Conservation (phyloP, 2,113 vertebrate genomes). For the Canis aureus region DNA sequence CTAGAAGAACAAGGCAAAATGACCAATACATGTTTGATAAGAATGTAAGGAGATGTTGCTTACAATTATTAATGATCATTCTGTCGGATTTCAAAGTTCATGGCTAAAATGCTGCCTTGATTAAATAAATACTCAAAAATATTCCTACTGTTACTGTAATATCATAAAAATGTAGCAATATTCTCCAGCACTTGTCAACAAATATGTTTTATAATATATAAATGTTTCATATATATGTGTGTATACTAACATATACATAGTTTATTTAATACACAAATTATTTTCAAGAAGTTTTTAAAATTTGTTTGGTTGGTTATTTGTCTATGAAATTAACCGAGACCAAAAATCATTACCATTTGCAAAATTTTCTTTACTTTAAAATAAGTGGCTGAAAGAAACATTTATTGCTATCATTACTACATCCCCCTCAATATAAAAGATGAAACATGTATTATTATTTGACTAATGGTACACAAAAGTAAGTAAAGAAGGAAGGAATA, state of each 20-base stretch:
- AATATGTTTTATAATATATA: slow-evolving; percentile 69
- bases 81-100: slow-evolving; percentile 33
- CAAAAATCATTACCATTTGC: slow-evolving; percentile 62
- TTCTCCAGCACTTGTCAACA: slow-evolving; percentile 72
- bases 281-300: background rate
- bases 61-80: slow-evolving; percentile 31
- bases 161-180: background rate
- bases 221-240: background rate
- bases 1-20: background rate
- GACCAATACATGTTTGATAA: background rate
- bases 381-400: slow-evolving; percentile 76
- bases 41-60: slow-evolving; percentile 61
- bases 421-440: slow-evolving; percentile 73
- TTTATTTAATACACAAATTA: background rate
- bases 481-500: slow-evolving; percentile 61
- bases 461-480: slow-evolving; percentile 59
- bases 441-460: slow-evolving; percentile 46
- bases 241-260: background rate
- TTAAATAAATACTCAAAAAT: slow-evolving; percentile 40
- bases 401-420: slow-evolving; percentile 52
- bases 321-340: slow-evolving; percentile 77
- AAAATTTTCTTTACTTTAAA: slow-evolving; percentile 36
- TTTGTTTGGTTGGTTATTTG: slow-evolving; percentile 52
- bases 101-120: slow-evolving; percentile 42
- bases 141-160: background rate